These are phyloP conservation scores for Ooceraea biroi DNA, from an alignment of 1,140 invertebrate genomes.

Conservation along the genomic window DNA sequence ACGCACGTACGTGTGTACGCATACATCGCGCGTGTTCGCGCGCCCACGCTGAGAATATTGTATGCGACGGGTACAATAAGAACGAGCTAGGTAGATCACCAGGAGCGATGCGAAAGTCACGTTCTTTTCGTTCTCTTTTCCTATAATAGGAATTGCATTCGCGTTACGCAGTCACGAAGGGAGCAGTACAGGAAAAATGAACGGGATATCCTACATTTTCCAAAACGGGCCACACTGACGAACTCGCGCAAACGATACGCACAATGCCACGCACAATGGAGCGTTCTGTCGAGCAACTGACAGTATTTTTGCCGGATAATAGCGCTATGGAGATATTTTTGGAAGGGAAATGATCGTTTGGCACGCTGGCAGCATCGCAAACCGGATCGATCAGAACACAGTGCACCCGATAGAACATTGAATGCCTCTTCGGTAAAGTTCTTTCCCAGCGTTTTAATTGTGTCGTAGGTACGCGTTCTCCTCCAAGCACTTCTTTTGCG, in stretches of 20 bases:
- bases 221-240: conserved; percentile 38
- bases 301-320: background rate
- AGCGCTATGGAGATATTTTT: conserved; percentile 31
- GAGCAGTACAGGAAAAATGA: background rate
- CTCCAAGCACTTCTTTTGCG: background rate
- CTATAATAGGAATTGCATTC: conserved; percentile 68
- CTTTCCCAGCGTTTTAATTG: conserved; percentile 15
- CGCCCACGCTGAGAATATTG: background rate
- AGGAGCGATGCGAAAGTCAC: conserved; percentile 58
- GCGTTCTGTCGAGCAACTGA: conserved; percentile 34
- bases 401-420: background rate
- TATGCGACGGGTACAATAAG: background rate
- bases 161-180: conserved; percentile 32
- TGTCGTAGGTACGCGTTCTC: background rate
- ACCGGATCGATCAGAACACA: background rate
- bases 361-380: background rate
- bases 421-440: background rate
- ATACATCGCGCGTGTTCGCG: background rate
- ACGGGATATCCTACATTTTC: background rate
- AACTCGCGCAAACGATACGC: conserved; percentile 34
- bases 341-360: background rate
- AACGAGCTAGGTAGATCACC: background rate
- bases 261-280: conserved; percentile 34
- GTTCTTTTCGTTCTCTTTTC: conserved; percentile 49
- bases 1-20: background rate